Evolutionary conservation across 2,888 invertebrate genomes (phyloP).

Genomic region (Torymus aiolomorphi): DNA sequence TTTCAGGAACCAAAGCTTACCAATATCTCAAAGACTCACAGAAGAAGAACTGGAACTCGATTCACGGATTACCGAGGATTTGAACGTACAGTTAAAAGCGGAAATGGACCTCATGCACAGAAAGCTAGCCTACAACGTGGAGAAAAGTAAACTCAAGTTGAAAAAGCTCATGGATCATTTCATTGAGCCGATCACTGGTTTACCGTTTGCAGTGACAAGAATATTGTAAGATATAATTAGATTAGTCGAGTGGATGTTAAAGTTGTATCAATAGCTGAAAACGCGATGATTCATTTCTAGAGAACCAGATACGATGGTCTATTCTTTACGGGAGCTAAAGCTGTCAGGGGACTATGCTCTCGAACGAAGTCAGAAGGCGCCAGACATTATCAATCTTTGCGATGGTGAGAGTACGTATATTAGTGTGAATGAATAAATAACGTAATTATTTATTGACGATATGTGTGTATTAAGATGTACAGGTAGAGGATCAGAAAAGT

Average conservation of each 20-base stretch:
- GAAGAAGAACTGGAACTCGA: slow-evolving; percentile 83
- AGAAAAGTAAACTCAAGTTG: slow-evolving; percentile 81
- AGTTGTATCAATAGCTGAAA: not conserved
- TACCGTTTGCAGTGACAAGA: slow-evolving; percentile 71
- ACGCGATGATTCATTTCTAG: too few species aligned
- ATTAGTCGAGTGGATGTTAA: not conserved
- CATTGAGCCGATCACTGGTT: slow-evolving; percentile 78
- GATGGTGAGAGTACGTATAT: too few species aligned
- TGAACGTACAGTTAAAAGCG: slow-evolving; percentile 79
- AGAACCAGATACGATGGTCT: slow-evolving; percentile 71
- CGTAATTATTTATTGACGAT: slow-evolving; percentile 76
- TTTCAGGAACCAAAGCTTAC: slow-evolving; percentile 79
- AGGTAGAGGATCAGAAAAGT: slow-evolving; percentile 75
- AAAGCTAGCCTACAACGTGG: slow-evolving; percentile 83
- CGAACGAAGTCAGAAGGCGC: too few species aligned
- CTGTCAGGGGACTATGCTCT: slow-evolving; percentile 78
- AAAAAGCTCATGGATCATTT: slow-evolving; percentile 82
- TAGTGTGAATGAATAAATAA: not conserved
- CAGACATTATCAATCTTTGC: too few species aligned
- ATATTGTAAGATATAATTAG: slow-evolving; percentile 64
- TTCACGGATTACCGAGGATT: slow-evolving; percentile 80
- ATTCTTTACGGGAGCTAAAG: slow-evolving; percentile 81
- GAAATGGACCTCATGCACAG: slow-evolving; percentile 81
- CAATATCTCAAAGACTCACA: slow-evolving; percentile 79
- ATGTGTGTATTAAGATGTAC: slow-evolving; percentile 67